Percentiles rank a stretch among this genome's conserved stretches.
phyloP scores from a whole-genome alignment of 2,797 vertebrate genomes.

The Eupleurogrammus muticus region DNA sequence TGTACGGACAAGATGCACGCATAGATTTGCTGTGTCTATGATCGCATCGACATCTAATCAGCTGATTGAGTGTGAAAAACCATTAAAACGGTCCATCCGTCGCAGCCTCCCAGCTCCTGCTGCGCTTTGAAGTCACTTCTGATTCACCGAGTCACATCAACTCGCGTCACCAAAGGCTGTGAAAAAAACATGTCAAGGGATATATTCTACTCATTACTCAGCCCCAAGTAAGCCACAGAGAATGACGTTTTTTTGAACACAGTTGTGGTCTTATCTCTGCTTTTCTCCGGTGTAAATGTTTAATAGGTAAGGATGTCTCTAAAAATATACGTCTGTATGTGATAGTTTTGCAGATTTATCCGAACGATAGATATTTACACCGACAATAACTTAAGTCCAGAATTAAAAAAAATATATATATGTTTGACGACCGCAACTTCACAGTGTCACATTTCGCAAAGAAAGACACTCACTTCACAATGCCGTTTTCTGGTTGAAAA shows the following conservation, averaged over 20 bases:
- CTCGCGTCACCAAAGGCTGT: slow-evolving; percentile 5
- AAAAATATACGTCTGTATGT: neutral
- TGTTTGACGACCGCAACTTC: too few species aligned
- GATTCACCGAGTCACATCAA: slow-evolving; percentile 40
- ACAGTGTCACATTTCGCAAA: too few species aligned
- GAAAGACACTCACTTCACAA: too few species aligned
- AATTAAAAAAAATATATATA: too few species aligned
- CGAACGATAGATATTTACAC: too few species aligned
- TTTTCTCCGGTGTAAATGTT: slow-evolving; percentile 4
- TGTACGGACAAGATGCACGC: too few species aligned
- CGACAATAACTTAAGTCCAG: too few species aligned
- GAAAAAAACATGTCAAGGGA: neutral
- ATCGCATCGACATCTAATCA: too few species aligned
- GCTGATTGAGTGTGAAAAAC: slow-evolving; percentile 40
- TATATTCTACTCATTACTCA: slow-evolving; percentile 9
- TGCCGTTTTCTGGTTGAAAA: too few species aligned
- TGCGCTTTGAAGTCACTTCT: slow-evolving; percentile 53
- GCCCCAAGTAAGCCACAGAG: slow-evolving; percentile 21
- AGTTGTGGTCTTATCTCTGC: slow-evolving; percentile 12
- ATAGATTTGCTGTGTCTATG: too few species aligned
- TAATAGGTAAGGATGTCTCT: neutral
- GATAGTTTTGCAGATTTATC: too few species aligned
- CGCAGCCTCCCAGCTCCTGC: slow-evolving; percentile 46
- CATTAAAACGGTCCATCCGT: slow-evolving; percentile 52
- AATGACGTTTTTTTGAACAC: slow-evolving; percentile 21